Evolutionary conservation across 2,888 invertebrate species (phyloP).

Genomic region (Synanthedon vespiformis): DNA sequence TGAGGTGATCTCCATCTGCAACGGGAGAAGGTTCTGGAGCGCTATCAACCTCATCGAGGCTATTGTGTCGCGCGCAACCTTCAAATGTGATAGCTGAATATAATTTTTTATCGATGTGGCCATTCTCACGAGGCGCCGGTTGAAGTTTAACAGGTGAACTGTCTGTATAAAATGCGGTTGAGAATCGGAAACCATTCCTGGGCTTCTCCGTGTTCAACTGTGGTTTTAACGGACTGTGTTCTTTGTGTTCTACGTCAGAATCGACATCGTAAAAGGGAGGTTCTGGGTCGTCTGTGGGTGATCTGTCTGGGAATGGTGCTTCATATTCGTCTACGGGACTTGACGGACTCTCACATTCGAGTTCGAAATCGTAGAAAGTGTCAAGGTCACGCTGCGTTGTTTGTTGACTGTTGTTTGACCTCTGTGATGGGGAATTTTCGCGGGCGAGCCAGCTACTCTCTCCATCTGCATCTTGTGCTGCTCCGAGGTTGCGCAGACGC

Average conservation of each 20-base stretch:
- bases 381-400: slow-evolving; percentile 55
- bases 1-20: slow-evolving; percentile 26
- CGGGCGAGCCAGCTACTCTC: slow-evolving; percentile 54
- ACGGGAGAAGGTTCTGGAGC: slow-evolving; percentile 18
- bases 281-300: slow-evolving; percentile 65
- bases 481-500: slow-evolving; percentile 78
- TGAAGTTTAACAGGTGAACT: slow-evolving; percentile 52
- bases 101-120: slow-evolving; percentile 46
- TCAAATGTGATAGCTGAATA: slow-evolving; percentile 63
- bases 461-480: slow-evolving; percentile 56
- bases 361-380: slow-evolving; percentile 74
- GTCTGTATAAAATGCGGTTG: slow-evolving; percentile 52
- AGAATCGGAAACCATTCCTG: slow-evolving; percentile 60
- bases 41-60: slow-evolving; percentile 50
- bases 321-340: slow-evolving; percentile 75
- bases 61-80: slow-evolving; percentile 54
- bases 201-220: slow-evolving; percentile 57
- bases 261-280: slow-evolving; percentile 67
- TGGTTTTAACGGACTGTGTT: slow-evolving; percentile 34
- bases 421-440: slow-evolving; percentile 23
- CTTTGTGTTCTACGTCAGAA: slow-evolving; percentile 50
- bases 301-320: slow-evolving; percentile 65
- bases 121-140: slow-evolving; percentile 54
- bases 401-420: slow-evolving; percentile 22
- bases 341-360: slow-evolving; percentile 75